Base-by-base conservation (phyloP, 2,113 vertebrate genomes). In the Perca flavescens region DNA sequence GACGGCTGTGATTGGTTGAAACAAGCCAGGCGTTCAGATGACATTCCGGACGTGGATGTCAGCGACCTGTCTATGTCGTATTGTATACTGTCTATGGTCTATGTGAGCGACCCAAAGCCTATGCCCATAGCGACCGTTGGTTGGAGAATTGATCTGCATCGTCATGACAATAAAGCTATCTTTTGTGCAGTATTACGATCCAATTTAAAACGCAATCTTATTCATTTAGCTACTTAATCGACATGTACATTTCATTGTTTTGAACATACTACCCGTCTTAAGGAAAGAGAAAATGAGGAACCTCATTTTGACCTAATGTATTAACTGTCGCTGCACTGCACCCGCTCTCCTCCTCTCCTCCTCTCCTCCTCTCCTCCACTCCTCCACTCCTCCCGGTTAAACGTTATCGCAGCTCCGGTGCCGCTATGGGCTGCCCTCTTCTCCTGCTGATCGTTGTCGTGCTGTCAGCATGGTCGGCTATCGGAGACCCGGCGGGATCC, bases 401-500 rank as follows among this genome's bases (percentile, higher is more conserved):
- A 31, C 77, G 46, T 66, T 16, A 16, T 36, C 77, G 31, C 14
- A 2, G 36, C 40, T 25, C 40, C 9, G 40, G 11, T 3, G 57
- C 75, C 12, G 75, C 58, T 34, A 92, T 93, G 91, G 14, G 3
- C 52, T 63, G 12, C 46, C 57, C 31, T 22, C 56, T 82, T 17
- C 49, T 85, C 14, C 46, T 56, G 69, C 43, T 92, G 25, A 31
- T 91, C 19, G 34, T 53, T 36, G 74, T 80, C 11, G n/a, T 92
- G 22, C 53, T 93, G 17, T 54, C 78, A 2, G 31, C 66, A 6
- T 43, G 65, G 21, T 61, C 68, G 43, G 74, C 74, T 13, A 36
- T 76, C 1, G 93, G 89, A 80, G 92, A 95, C 40, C 84, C 62
- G 49, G 68, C 91, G 2, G 86, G 76, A 22, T 85, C 88, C 54